phyloP scores from a whole-genome alignment of 1,140 invertebrate species.

The Adelges cooleyi region DNA sequence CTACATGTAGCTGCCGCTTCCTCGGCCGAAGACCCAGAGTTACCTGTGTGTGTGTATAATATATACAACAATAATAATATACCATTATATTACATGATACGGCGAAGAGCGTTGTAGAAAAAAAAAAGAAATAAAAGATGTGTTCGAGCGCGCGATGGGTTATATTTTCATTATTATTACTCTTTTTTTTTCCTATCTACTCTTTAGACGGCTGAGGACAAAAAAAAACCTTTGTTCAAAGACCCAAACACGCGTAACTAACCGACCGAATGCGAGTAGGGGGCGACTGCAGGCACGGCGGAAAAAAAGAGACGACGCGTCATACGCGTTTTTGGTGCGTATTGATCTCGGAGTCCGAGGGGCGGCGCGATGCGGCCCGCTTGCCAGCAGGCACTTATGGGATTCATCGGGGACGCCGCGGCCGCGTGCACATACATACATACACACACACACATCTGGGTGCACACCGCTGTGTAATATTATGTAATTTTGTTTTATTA shows the following conservation, averaged over 20 bases:
- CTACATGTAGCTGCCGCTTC: background rate
- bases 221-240: background rate
- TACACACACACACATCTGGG: background rate
- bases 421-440: background rate
- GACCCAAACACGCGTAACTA: background rate
- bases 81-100: too few species aligned
- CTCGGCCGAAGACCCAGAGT: too few species aligned
- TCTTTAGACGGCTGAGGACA: too few species aligned
- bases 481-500: background rate
- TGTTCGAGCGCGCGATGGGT: too few species aligned
- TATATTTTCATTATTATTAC: background rate
- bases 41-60: too few species aligned
- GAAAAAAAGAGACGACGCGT: background rate
- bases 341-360: slow-evolving; percentile 23
- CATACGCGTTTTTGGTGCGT: slow-evolving; percentile 9
- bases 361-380: slow-evolving; percentile 6
- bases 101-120: background rate
- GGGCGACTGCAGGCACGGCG: background rate
- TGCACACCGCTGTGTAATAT: background rate
- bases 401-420: background rate
- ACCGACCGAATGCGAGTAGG: background rate
- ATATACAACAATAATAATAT: too few species aligned
- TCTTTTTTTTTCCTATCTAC: background rate
- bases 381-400: slow-evolving; percentile 15
- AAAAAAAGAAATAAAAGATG: background rate